These are phyloP conservation scores for Sphenopsis melanotis DNA, from an alignment of 2,797 vertebrate species.

Conservation along the genomic window DNA sequence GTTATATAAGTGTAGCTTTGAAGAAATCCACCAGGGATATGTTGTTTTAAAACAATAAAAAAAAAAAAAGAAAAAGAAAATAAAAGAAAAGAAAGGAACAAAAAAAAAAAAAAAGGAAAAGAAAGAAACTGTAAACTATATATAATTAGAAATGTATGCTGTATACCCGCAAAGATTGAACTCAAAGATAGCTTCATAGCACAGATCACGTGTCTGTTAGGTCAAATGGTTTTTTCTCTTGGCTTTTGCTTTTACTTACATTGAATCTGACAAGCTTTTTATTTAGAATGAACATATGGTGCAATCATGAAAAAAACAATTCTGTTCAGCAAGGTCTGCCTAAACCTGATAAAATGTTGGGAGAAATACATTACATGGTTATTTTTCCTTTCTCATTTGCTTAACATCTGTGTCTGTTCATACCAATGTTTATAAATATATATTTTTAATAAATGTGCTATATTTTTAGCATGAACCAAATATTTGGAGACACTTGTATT, in stretches of 20 bases:
- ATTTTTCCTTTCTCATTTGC: constrained; percentile 67
- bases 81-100: neutral
- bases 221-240: constrained; percentile 10
- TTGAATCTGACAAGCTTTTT: constrained; percentile 62
- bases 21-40: neutral
- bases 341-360: constrained; percentile 51
- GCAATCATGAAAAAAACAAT: constrained; percentile 30
- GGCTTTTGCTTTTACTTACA: constrained; percentile 47
- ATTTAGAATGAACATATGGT: constrained; percentile 68
- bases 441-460: constrained; percentile 85
- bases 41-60: neutral
- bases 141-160: constrained; percentile 40
- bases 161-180: constrained; percentile 21
- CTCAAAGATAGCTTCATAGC: constrained; percentile 46
- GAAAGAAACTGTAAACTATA: constrained; percentile 30
- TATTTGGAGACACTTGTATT: constrained; percentile 61
- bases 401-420: constrained; percentile 72
- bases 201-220: constrained; percentile 26
- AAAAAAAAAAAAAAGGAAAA: neutral
- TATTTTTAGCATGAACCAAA: constrained; percentile 83
- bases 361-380: constrained; percentile 55
- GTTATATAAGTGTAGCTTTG: constrained; percentile 33
- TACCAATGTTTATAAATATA: constrained; percentile 80
- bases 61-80: no score
- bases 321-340: constrained; percentile 41